Base-by-base conservation (phyloP, 2,113 vertebrate species). In the Cariama cristata region DNA sequence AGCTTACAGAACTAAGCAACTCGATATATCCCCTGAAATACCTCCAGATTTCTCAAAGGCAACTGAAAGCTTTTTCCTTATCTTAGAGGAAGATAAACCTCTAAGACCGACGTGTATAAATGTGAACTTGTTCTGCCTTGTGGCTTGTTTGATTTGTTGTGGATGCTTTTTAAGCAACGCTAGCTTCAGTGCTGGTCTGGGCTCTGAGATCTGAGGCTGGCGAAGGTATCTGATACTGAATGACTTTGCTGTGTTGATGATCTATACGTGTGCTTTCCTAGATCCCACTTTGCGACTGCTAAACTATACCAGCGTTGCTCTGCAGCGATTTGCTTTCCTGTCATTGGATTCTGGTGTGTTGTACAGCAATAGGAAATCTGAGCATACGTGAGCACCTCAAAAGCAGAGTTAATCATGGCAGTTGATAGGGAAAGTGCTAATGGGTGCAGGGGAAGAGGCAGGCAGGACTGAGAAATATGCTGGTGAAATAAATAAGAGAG, bases 1-100 rank as follows among this genome's bases (percentile, higher is more conserved):
- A 40, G 33, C 30, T 95, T 83, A 73, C 19, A 47, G 32, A 80
- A 24, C 63, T 62, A 42, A 88, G 83, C 75, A 80, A 83, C n/a
- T 77, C 3, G 2, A 50, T 77, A 28, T 38, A 91, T n/a, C 59
- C 20, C n/a, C 75, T 91, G 93, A 71, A 97, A 93, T 81, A 49
- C 73, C 64, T 95, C 27, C 60, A 75, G 56, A 72, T 84, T 55
- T 80, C 79, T 86, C 47, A 71, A 84, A 87, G 72, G 79, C 67
- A 85, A 44, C 58, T 69, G 27, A 86, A 95, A 74, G 86, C 75
- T 75, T 91, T 87, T 68, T 75, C 47, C n/a, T 89, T 95, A 60
- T 63, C 76, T 86, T 28, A 18, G 11, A 71, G 64, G 33, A 63
- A 71, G 64, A 81, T 81, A 81, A 95, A 77, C 47, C 59, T 84